phyloP scores from a whole-genome alignment of 2,888 invertebrate genomes.

The Petrolisthes manimaculis region DNA sequence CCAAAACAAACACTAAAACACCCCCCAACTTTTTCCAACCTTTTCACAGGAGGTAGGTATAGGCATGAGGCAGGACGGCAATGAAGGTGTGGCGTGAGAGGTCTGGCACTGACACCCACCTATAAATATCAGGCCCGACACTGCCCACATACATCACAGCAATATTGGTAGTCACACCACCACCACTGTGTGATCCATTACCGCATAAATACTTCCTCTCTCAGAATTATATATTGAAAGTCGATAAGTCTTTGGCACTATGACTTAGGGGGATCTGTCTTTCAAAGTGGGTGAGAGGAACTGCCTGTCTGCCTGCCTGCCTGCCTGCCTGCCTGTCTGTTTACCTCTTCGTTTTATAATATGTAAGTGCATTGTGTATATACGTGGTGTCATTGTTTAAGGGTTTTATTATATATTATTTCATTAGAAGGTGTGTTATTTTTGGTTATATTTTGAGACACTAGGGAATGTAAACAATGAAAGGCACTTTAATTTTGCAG shows the following conservation, averaged over 20 bases:
- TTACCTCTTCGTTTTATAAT: no score
- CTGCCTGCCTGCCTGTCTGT: not conserved
- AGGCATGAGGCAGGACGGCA: not conserved
- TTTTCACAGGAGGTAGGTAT: not conserved
- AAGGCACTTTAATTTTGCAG: no score
- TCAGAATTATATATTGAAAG: conserved; percentile 37
- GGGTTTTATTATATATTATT: no score
- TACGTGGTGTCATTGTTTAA: no score
- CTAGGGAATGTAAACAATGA: no score
- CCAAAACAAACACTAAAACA: conserved; percentile 5
- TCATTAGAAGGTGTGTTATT: no score
- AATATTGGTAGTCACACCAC: conserved; percentile 42
- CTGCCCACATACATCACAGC: conserved; percentile 30
- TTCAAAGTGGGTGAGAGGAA: no score
- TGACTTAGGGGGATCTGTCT: conserved; percentile 18
- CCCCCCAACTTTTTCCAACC: not conserved
- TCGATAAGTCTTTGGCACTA: conserved; percentile 30
- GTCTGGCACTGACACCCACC: not conserved
- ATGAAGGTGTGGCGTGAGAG: not conserved
- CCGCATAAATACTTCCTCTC: conserved; percentile 45
- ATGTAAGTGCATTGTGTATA: no score
- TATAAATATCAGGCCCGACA: conserved; percentile 27
- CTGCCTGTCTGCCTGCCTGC: not conserved
- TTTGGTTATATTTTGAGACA: no score
- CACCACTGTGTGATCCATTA: conserved; percentile 38